These are phyloP conservation scores for Samia ricini DNA, from an alignment of 1,140 invertebrate species.

Conservation along the genomic window DNA sequence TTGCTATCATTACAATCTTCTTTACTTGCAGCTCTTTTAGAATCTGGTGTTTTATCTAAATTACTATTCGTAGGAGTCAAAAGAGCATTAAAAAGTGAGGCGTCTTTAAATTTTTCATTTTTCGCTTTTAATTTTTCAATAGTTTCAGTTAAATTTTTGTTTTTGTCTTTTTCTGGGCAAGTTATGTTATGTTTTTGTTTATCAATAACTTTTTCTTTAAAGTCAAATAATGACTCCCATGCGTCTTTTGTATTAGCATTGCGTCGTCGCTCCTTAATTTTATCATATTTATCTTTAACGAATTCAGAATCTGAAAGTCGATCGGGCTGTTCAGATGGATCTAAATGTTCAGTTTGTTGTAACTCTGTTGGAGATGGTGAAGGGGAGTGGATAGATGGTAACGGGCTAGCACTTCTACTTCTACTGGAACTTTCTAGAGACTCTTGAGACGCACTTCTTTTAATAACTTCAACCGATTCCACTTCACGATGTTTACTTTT, in stretches of 20 bases:
- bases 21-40: slow-evolving; percentile 41
- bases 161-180: slow-evolving; percentile 76
- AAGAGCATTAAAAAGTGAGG: slow-evolving; percentile 52
- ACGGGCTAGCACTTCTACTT: slow-evolving; percentile 66
- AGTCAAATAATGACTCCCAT: slow-evolving; percentile 61
- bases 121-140: slow-evolving; percentile 83
- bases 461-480: slow-evolving; percentile 37
- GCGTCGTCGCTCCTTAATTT: slow-evolving; percentile 82
- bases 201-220: slow-evolving; percentile 56
- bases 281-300: slow-evolving; percentile 79
- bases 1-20: slow-evolving; percentile 46
- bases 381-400: slow-evolving; percentile 64
- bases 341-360: slow-evolving; percentile 36
- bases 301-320: slow-evolving; percentile 26
- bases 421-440: slow-evolving; percentile 67
- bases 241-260: slow-evolving; percentile 73
- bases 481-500: slow-evolving; percentile 59
- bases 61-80: slow-evolving; percentile 43
- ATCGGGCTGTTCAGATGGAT: slow-evolving; percentile 48
- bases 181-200: slow-evolving; percentile 58
- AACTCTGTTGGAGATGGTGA: slow-evolving; percentile 51
- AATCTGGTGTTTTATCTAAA: slow-evolving; percentile 38
- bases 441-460: slow-evolving; percentile 45
- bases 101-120: slow-evolving; percentile 78
- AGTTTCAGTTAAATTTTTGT: slow-evolving; percentile 78